Evolutionary conservation across 2,888 invertebrate genomes (phyloP), one percentile per base, ranked within the genome.

Genomic region (Drosophila austrosaltans): DNA sequence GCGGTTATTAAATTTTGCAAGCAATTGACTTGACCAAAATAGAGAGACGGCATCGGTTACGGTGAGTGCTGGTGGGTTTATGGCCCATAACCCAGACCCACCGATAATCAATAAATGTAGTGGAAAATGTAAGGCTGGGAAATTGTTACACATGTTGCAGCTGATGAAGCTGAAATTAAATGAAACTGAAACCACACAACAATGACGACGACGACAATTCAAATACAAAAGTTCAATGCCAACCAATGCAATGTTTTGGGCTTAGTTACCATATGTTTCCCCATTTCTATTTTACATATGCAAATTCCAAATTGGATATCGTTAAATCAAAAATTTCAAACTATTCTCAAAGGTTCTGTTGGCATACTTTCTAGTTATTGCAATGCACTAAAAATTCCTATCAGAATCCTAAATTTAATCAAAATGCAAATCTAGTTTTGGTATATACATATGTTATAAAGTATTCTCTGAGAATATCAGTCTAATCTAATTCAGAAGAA

Each of bases 71-170:
- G 39, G 25, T 53, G 63, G 32, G 48, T 48, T 48, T 48, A 48
- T 25, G 48, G 48, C 48, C 48, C 48, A 25, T 48, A 48, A 48
- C 48, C 59, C 28, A 58, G 62, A 62, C 60, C 48, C 53, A 72
- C 71, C 84, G 71, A 83, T 87, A 83, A 83, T 88, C 83, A 77
- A 83, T 83, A 88, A 83, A 83, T 77, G 79, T 78, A 75, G 75
- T 74, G 73, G 77, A 78, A 81, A 82, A 76, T 74, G 54, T 63
- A 68, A 69, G 67, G 69, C 63, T 81, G 86, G 76, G 74, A 78
- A 83, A 78, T 83, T 67, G 70, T 69, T 76, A 72, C 71, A 76
- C 76, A 80, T 69, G 70, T 68, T 67, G 72, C 78, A 76, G 69
- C 71, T 86, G 73, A 80, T 78, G 66, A 67, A 54, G 60, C 36